Percentiles rank a stretch among this genome's conserved stretches.
Evolutionary conservation across 2,113 vertebrate species (phyloP).

Genomic region (Phocoena sinus): DNA sequence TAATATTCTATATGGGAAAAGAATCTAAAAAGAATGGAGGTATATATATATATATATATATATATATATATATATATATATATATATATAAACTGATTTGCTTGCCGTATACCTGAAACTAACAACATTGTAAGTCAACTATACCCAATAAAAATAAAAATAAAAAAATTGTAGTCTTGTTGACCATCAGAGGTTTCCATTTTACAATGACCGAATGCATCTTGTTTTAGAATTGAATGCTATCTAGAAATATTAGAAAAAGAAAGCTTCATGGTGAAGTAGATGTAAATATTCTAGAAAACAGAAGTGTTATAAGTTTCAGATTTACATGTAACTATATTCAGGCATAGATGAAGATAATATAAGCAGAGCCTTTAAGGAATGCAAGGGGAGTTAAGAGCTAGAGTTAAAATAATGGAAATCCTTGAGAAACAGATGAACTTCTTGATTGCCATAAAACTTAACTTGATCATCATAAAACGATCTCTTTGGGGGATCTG

Average conservation of each 20-base stretch:
- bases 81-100: not conserved
- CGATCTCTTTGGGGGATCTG: not conserved
- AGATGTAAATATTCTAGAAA: not conserved
- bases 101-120: not conserved
- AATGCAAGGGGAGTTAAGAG: not conserved
- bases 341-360: not conserved
- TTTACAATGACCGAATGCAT: not conserved
- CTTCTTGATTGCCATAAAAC: not conserved
- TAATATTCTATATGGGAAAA: not conserved
- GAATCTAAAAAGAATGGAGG: not conserved
- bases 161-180: not conserved
- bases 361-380: not conserved
- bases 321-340: not conserved
- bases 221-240: not conserved
- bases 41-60: not conserved
- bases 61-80: accelerated
- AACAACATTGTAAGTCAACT: not conserved
- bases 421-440: not conserved
- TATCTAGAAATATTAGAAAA: not conserved
- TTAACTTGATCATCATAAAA: not conserved
- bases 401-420: not conserved
- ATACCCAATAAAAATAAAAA: not conserved
- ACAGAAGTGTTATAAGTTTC: not conserved
- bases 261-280: not conserved
- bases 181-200: not conserved